A percentile compares a stretch with the other conserved stretches of the same genome.
These are phyloP conservation scores for Metopolophium dirhodum DNA, from an alignment of 1,140 invertebrate species.

Conservation along the genomic window DNA sequence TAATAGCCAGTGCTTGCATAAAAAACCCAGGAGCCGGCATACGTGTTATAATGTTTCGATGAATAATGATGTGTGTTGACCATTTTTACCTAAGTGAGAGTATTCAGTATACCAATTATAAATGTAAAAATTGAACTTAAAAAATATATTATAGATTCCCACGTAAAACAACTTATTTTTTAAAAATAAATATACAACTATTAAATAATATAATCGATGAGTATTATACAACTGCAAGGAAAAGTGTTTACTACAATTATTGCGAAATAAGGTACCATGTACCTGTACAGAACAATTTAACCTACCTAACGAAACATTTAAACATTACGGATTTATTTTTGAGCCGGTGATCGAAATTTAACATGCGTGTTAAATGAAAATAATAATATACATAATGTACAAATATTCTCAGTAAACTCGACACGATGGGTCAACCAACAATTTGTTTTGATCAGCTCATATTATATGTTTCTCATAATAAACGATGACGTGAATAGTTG, in stretches of 20 bases:
- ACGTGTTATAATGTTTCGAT: neutral
- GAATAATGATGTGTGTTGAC: neutral
- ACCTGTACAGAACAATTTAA: neutral
- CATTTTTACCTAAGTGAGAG: neutral
- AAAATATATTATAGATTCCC: neutral
- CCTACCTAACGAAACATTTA: neutral
- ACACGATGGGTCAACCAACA: neutral
- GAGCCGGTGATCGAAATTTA: neutral
- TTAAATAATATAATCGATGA: neutral
- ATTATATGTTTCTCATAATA: neutral
- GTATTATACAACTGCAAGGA: constrained; percentile 6
- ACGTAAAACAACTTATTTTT: neutral
- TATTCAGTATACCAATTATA: neutral
- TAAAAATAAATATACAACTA: neutral
- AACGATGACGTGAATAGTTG: neutral
- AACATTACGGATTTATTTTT: neutral
- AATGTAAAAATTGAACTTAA: neutral
- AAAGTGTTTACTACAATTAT: neutral
- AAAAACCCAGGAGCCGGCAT: neutral
- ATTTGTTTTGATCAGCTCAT: neutral
- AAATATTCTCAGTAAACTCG: neutral
- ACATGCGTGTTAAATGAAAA: neutral
- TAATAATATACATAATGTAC: neutral
- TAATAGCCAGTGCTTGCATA: neutral
- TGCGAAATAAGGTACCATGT: neutral